Evolutionary conservation across 2,113 vertebrate species (phyloP).

Genomic region (Rhadina sibilatrix): DNA sequence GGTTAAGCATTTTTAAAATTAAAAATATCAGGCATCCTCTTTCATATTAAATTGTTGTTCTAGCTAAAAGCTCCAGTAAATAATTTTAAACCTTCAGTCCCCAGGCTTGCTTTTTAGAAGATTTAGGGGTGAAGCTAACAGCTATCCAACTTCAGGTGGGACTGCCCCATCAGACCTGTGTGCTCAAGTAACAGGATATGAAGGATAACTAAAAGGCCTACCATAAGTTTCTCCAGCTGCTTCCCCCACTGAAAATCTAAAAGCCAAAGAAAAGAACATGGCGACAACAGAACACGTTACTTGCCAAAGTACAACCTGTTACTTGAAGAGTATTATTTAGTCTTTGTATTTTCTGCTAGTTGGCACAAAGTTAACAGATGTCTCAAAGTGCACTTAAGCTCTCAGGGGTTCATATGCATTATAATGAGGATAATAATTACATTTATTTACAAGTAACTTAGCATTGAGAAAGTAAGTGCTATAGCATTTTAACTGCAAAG

Average conservation of each 20-base stretch:
- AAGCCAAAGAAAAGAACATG: not conserved
- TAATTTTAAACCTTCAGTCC: not conserved
- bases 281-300: accelerated
- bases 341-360: not conserved
- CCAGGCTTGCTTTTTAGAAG: not conserved
- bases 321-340: not conserved
- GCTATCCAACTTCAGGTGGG: not conserved
- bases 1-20: not conserved
- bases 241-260: not conserved
- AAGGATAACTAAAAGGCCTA: not conserved
- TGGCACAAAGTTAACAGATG: not conserved
- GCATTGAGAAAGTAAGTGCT: not conserved
- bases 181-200: not conserved
- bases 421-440: not conserved
- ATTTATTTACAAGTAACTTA: not conserved
- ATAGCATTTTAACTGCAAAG: not conserved
- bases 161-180: not conserved
- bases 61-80: not conserved
- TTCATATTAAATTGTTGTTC: not conserved
- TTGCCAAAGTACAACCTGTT: not conserved
- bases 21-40: not conserved
- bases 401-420: not conserved
- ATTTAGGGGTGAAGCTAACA: not conserved
- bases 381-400: not conserved
- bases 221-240: not conserved